Evolutionary conservation across 2,888 invertebrate species (phyloP).

Genomic region (Thereva unica): DNA sequence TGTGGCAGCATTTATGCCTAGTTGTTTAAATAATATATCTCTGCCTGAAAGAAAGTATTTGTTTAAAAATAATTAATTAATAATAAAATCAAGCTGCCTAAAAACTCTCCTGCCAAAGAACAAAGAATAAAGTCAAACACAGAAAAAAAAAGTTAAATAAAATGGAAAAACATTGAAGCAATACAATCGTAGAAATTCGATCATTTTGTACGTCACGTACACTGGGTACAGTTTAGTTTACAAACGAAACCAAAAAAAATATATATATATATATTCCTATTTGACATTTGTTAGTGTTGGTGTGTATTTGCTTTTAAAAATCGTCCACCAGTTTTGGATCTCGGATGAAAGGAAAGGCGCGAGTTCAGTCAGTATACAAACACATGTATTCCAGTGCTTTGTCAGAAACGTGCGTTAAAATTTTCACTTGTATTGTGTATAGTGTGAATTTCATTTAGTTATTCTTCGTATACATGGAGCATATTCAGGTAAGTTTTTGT

Average conservation of each 20-base stretch:
- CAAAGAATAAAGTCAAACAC: conserved; percentile 5
- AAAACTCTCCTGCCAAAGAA: not conserved
- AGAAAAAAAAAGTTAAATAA: conserved; percentile 17
- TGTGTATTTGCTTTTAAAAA: conserved; percentile 1
- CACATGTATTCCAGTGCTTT: conserved; percentile 14
- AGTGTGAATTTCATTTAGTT: conserved; percentile 34
- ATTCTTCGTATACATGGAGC: conserved; percentile 39
- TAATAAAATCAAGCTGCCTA: too few relatives aligned
- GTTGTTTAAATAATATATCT: too few relatives aligned
- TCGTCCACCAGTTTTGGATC: not conserved
- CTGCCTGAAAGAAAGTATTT: too few relatives aligned
- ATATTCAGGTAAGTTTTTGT: conserved; percentile 42
- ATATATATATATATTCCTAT: too few relatives aligned
- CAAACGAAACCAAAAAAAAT: not conserved
- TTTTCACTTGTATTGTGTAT: conserved; percentile 35
- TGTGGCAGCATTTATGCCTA: too few relatives aligned
- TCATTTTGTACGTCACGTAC: conserved; percentile 14
- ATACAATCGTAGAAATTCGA: conserved; percentile 24
- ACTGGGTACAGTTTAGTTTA: conserved; percentile 9
- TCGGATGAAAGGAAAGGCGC: conserved; percentile 11
- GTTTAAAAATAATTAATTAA: too few relatives aligned
- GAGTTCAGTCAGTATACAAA: conserved; percentile 8
- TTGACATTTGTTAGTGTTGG: not conserved
- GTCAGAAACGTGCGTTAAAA: conserved; percentile 28
- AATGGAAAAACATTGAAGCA: conserved; percentile 1